A percentile compares a stretch with the other conserved stretches of the same genome.
phyloP scores from a whole-genome alignment of 2,113 vertebrate genomes.

The Sprattus sprattus region DNA sequence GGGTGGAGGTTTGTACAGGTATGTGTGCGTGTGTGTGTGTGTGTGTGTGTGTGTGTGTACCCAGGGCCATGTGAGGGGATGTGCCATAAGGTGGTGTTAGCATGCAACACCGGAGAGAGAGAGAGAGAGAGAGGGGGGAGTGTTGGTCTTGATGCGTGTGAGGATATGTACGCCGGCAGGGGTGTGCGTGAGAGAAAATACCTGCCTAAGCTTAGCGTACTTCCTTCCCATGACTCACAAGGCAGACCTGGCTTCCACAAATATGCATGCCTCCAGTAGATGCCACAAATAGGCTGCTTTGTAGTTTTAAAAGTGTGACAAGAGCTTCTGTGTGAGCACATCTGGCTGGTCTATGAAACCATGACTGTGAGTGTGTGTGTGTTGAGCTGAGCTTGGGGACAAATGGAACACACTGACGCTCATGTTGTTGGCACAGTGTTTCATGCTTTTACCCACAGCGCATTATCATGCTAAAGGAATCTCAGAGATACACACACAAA shows the following conservation, averaged over 20 bases:
- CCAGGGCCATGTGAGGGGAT: conserved; percentile 17
- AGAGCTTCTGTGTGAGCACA: background rate
- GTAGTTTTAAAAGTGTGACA: background rate
- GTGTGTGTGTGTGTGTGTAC: background rate
- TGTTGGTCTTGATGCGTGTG: conserved; percentile 13
- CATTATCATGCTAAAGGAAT: background rate
- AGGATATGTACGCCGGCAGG: conserved; percentile 1
- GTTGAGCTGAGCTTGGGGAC: background rate
- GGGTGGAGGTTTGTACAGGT: background rate
- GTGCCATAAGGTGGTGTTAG: conserved; percentile 12
- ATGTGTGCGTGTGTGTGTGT: conserved; percentile 1
- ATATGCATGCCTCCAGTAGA: conserved; percentile 5
- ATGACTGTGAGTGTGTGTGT: background rate
- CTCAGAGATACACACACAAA: background rate
- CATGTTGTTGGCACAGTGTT: background rate
- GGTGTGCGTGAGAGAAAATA: conserved; percentile 4
- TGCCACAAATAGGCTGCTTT: background rate
- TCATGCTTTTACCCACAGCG: background rate
- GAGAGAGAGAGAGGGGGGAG: background rate
- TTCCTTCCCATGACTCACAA: conserved; percentile 33
- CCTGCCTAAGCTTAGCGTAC: conserved; percentile 24
- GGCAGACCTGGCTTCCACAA: conserved; percentile 20
- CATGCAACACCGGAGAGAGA: background rate
- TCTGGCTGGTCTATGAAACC: background rate
- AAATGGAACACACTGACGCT: background rate